Evolutionary conservation across 2,888 invertebrate species (phyloP).

Genomic region (Sinohyriopsis cumingii): DNA sequence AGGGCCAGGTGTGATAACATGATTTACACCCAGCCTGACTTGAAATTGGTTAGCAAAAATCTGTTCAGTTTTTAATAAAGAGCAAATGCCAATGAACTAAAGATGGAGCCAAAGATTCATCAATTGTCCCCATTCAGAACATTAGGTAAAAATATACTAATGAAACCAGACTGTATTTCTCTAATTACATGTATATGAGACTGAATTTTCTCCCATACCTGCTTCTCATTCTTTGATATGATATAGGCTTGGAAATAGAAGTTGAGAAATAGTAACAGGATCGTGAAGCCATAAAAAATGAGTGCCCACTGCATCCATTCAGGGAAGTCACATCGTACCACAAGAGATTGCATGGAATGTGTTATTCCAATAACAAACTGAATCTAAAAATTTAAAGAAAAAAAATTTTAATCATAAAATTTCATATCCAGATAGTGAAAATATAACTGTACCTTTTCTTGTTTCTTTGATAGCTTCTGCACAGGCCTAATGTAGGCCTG

Average conservation of each 20-base stretch:
- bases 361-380: conserved; percentile 93
- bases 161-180: no score
- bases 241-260: conserved; percentile 72
- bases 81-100: no score
- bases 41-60: not conserved
- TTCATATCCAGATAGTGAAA: conserved; percentile 1
- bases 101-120: no score
- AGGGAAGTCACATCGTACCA: conserved; percentile 94
- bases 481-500: conserved; percentile 79
- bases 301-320: conserved; percentile 71
- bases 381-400: conserved; percentile 76
- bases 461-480: conserved; percentile 20
- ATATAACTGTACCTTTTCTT: conserved; percentile 2
- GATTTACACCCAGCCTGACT: no score
- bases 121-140: no score
- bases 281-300: conserved; percentile 67
- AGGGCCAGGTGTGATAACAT: no score
- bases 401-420: conserved; percentile 13
- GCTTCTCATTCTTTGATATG: conserved; percentile 39
- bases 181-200: no score
- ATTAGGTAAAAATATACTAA: no score
- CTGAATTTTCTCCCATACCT: conserved; percentile 16
- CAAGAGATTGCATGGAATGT: conserved; percentile 82
- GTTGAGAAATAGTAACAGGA: conserved; percentile 70
- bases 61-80: not conserved